phyloP scores from a whole-genome alignment of 1,140 invertebrate genomes.

The Caligus rogercresseyi region DNA sequence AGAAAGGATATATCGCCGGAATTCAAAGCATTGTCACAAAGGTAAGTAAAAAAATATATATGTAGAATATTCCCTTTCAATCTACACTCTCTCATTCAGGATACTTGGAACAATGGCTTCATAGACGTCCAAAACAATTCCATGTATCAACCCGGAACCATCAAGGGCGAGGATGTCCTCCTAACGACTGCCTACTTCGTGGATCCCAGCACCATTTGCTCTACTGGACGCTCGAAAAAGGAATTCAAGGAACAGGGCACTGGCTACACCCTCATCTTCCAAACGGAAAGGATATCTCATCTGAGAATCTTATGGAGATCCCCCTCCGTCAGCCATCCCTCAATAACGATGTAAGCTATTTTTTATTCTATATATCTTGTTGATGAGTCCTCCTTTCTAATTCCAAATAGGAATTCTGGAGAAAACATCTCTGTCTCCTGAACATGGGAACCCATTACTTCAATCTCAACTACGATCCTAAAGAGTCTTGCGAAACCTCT shows the following conservation, averaged over 20 bases:
- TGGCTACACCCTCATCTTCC: constrained; percentile 5
- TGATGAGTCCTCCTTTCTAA: too few species aligned
- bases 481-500: neutral
- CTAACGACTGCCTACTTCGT: constrained; percentile 19
- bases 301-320: neutral
- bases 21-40: neutral
- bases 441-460: constrained; percentile 19
- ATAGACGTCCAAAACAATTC: neutral
- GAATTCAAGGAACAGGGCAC: constrained; percentile 7
- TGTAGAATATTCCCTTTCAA: neutral
- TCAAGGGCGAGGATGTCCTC: constrained; percentile 7
- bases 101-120: neutral
- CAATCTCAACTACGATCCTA: constrained; percentile 8
- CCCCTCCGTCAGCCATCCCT: neutral
- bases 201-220: constrained; percentile 12
- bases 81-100: neutral
- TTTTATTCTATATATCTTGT: neutral
- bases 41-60: neutral
- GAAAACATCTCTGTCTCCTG: constrained; percentile 12
- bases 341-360: neutral
- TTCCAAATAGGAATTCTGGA: constrained; percentile 4
- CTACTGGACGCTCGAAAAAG: neutral
- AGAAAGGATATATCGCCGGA: constrained; percentile 17
- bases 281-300: constrained; percentile 1
- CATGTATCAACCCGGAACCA: neutral